Evolutionary conservation across 2,797 vertebrate genomes (phyloP), one percentile per base, ranked within the genome.

Genomic region (Sebastes cheni): DNA sequence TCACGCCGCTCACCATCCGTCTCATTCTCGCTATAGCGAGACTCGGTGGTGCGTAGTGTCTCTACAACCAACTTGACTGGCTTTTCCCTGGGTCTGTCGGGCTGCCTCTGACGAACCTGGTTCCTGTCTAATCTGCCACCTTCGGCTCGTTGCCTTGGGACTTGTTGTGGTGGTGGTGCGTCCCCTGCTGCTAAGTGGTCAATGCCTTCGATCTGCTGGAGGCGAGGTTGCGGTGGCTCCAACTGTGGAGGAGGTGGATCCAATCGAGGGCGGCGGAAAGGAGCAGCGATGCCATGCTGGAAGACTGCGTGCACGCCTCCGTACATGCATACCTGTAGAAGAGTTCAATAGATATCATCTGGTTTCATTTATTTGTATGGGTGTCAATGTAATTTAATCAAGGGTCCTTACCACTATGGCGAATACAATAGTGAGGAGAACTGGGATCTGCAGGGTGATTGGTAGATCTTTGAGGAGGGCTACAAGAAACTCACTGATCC

Each of bases 381-480:
- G 18, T 18, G 29, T 30, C 32, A 55, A 3, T 59, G 29, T 12
- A 13, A 68, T 64, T 46, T 34, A 32, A 65, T 1, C 3, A 39
- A 20, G 13, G 11, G 2, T 52, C 22, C 72, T 72, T 94, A 99
- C 98, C 96, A 98, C 7, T 59, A 98, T 79, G 32, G 90, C 81
- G 4, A 97, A 2, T 13, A 95, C 91, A 18, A 98, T 92, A 1
- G 95, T 92, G 32, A 97, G 0, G 6, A 98, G 92, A 72, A 99
- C 96, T 0, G 97, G 97, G 59, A 99, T 67, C 78, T 99, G 98
- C 20, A 98, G 95, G 3, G 97, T 82, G 18, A 96, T 8, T 0
- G 98, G 98, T 1, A 99, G 96, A 89, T 99, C 98, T 93, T 97
- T 97, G 87, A 99, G 96, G 60, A 99, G 95, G 0, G 97, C 97